phyloP scores from a whole-genome alignment of 1,140 invertebrate genomes.

The Oedothorax gibbosus region DNA sequence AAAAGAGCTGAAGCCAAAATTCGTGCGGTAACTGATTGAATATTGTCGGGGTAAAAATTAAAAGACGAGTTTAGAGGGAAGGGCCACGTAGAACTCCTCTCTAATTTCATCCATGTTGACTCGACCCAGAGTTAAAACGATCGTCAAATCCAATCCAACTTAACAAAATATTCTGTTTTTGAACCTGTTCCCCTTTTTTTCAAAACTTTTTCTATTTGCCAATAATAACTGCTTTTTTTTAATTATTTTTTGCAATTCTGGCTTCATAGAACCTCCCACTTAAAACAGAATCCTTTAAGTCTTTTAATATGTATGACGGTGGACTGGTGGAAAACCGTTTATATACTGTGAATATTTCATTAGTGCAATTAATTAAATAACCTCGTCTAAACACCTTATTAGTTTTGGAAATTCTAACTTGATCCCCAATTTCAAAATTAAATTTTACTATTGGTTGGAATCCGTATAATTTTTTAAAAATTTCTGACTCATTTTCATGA shows the following conservation, averaged over 20 bases:
- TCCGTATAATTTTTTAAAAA: slow-evolving; percentile 29
- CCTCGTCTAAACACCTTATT: slow-evolving; percentile 7
- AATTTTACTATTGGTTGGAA: neutral
- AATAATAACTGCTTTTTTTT: neutral
- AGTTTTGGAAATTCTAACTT: slow-evolving; percentile 1
- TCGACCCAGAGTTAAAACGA: slow-evolving; percentile 17
- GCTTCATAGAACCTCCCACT: neutral
- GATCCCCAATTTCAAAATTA: slow-evolving; percentile 9
- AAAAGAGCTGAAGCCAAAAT: neutral
- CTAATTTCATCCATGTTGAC: slow-evolving; percentile 15
- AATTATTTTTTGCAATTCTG: slow-evolving; percentile 1
- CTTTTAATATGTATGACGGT: neutral
- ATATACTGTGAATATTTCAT: neutral
- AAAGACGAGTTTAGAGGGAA: neutral
- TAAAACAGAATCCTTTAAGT: neutral
- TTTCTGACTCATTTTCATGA: neutral
- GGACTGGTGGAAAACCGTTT: slow-evolving; percentile 5
- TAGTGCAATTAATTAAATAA: neutral
- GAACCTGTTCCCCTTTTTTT: neutral
- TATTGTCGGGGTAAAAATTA: slow-evolving; percentile 34
- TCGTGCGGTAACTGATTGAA: slow-evolving; percentile 25
- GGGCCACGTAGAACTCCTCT: slow-evolving; percentile 32
- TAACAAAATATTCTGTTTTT: neutral
- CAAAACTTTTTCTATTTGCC: neutral
- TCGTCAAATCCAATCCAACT: neutral